phyloP scores from a whole-genome alignment of 2,797 vertebrate species.

The Macropus fuliginosus region DNA sequence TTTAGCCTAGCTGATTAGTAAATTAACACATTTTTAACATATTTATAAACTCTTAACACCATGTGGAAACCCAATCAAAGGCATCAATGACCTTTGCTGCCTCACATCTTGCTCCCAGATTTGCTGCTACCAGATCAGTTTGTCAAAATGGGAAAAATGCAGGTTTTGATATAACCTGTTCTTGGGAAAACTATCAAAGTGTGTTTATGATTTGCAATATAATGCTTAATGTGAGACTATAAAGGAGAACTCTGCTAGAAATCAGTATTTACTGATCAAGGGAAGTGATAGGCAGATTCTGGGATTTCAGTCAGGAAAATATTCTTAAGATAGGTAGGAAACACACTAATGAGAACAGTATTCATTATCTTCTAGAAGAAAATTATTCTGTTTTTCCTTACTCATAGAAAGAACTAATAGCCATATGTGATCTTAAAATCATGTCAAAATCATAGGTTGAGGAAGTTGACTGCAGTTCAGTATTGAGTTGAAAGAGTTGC shows the following conservation, averaged over 20 bases:
- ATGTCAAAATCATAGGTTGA: background rate
- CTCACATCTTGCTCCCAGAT: conserved; percentile 73
- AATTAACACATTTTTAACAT: conserved; percentile 57
- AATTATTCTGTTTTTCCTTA: background rate
- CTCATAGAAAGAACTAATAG: background rate
- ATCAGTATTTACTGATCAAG: conserved; percentile 64
- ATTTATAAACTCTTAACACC: conserved; percentile 25
- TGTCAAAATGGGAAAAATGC: conserved; percentile 51
- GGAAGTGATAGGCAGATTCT: conserved; percentile 21
- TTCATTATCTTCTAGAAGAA: conserved; percentile 3
- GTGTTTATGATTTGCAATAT: conserved; percentile 66
- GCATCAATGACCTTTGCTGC: conserved; percentile 56
- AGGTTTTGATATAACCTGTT: conserved; percentile 63
- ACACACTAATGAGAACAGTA: background rate
- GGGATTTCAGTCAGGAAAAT: conserved; percentile 10
- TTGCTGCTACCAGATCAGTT: conserved; percentile 52
- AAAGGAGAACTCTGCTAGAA: conserved; percentile 53
- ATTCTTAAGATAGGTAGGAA: conserved; percentile 10
- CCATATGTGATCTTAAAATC: background rate
- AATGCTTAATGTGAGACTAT: conserved; percentile 54
- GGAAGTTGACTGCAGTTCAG: conserved; percentile 1
- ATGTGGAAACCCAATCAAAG: conserved; percentile 60
- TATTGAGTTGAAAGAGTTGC: background rate
- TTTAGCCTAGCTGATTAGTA: conserved; percentile 44
- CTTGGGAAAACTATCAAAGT: conserved; percentile 68